Base-by-base conservation (phyloP, 2,888 invertebrate species). In the Himalopsyche tibetana region DNA sequence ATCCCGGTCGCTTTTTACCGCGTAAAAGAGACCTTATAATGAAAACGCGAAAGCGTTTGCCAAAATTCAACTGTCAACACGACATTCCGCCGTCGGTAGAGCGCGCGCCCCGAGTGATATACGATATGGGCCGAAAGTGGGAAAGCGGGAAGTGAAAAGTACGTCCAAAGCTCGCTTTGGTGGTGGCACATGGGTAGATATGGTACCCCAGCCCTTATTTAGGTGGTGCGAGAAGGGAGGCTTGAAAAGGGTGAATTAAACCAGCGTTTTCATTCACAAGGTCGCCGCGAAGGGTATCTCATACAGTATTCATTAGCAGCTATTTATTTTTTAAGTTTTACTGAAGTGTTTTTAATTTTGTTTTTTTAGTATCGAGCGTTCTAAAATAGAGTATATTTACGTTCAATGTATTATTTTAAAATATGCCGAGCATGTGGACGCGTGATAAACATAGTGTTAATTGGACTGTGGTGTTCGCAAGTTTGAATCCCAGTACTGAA, bases 1-100 rank as follows among this genome's bases (percentile, higher is more conserved):
- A 74, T 38, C 36, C 74, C 74, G 74, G 74, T 74, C 36, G 74
- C 38, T 74, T 74, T 74, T 74, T 38, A 74, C 74, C 69, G 74
- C 74, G 38, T 74, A 74, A 74, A 38, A 74, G 74, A 74, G 74
- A 56, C 19, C 63, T 84, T 80, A 69, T 86, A 86, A 87, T 83
- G 85, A 85, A 83, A 84, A 74, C 74, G 81, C 84, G 86, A 85
- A 86, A 86, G 83, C 82, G 82, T 83, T 80, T 87, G 86, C 87
- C 87, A 85, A 87, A 87, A 87, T 87, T 69, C 87, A 81, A 84
- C 86, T 85, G 87, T 87, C 87, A 87, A 83, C 86, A 84, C 63
- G 85, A 86, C 85, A 80, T 87, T 86, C 86, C 86, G 86, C 82
- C 69, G 80, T 82, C 84, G 69, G 55, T 9, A 74, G 63, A 74